Base-by-base conservation (phyloP, 2,888 invertebrate genomes). In the Hypomecis punctinalis region DNA sequence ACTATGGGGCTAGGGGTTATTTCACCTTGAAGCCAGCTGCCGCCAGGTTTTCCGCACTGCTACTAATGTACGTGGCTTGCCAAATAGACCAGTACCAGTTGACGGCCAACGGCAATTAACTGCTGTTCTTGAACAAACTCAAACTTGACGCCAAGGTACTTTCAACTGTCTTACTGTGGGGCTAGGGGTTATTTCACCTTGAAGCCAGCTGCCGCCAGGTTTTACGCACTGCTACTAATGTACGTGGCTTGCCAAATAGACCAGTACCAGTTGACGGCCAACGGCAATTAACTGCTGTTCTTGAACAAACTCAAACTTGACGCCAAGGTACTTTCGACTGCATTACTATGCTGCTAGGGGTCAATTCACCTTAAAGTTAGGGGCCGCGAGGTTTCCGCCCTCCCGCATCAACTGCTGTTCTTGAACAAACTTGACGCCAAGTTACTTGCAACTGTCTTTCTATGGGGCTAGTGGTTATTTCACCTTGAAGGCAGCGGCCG, bases 121-220 rank as follows among this genome's bases (percentile, higher is more conserved):
- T 91, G 47, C 55, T 86, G 8, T 83, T 83, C 84, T 93, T 81
- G 87, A 94, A 83, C 63, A 92, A 91, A 66, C 78, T 92, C 5
- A 92, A 92, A 61, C 86, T 96, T 52, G 96, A 96, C 75, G 95
- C 96, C 7, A 95, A 95, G 93, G 95, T 95, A 81, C 23, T 23
- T 1, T 23, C 3, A 1, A 23, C 23, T 23, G 3, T 23, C n/a
- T n/a, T n/a, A n/a, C n/a, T n/a, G n/a, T n/a, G n/a, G n/a, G n/a
- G n/a, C n/a, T n/a, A n/a, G n/a, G n/a, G n/a, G n/a, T n/a, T n/a
- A n/a, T n/a, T n/a, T n/a, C 68, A 80, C 8, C 69, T 76, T 33
- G 81, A 83, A 10, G 82, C 77, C 0, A 39, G 58, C 0, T 84
- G 84, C 0, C 68, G 68, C 0, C 82, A 80, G 40, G 75, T 76